These are phyloP conservation scores for Tapirus terrestris DNA, from an alignment of 2,113 vertebrate genomes.

Conservation along the genomic window DNA sequence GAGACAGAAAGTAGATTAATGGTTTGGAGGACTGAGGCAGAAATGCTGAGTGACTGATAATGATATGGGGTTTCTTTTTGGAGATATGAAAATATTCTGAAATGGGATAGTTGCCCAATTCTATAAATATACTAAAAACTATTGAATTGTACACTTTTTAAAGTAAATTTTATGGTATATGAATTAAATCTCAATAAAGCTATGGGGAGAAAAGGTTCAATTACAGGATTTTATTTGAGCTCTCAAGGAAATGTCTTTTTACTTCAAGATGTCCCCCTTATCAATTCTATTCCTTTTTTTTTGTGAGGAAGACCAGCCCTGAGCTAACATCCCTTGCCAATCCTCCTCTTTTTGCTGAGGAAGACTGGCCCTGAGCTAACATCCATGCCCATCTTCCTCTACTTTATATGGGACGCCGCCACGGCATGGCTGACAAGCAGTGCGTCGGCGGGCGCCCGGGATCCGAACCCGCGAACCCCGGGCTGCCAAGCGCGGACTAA, in stretches of 20 bases:
- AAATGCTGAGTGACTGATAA: background rate
- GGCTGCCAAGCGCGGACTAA: too few relatives aligned
- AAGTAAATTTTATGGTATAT: background rate
- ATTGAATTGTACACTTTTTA: background rate
- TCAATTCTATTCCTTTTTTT: background rate
- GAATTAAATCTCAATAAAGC: constrained; percentile 41
- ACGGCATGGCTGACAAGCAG: too few relatives aligned
- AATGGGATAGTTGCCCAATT: background rate
- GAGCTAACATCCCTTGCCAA: too few relatives aligned
- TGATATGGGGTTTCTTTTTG: background rate
- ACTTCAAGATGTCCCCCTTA: background rate
- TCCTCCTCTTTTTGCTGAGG: too few relatives aligned
- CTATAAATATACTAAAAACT: background rate
- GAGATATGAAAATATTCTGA: constrained; percentile 40
- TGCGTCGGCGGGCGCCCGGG: too few relatives aligned
- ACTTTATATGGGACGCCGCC: too few relatives aligned
- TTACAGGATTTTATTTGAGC: constrained; percentile 14
- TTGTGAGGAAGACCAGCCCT: too few relatives aligned
- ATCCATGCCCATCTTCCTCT: too few relatives aligned
- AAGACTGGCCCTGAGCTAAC: too few relatives aligned
- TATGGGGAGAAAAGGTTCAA: background rate
- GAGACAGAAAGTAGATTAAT: background rate
- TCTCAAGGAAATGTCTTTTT: background rate
- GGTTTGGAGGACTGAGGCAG: background rate
- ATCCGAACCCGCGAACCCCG: too few relatives aligned